These are phyloP conservation scores for Drosophila sp. DNA, from an alignment of 1,140 invertebrate genomes.

Conservation along the genomic window DNA sequence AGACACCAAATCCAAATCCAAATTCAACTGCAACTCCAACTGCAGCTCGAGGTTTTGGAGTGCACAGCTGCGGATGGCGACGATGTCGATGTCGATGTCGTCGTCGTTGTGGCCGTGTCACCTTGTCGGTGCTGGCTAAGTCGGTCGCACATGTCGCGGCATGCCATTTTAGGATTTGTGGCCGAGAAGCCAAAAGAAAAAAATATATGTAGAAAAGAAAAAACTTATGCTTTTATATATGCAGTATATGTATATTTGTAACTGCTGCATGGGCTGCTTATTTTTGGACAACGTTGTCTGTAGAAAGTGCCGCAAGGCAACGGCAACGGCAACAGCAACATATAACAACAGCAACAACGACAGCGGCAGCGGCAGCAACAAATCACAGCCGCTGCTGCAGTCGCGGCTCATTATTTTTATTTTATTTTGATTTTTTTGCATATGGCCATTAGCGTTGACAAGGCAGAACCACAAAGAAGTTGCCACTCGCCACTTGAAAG, in stretches of 20 bases:
- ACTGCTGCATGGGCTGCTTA: constrained; percentile 75
- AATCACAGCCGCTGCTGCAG: constrained; percentile 60
- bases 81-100: constrained; percentile 39
- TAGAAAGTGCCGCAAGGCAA: constrained; percentile 71
- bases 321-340: constrained; percentile 35
- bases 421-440: constrained; percentile 73
- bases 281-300: constrained; percentile 71
- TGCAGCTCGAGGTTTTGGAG: constrained; percentile 33
- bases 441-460: constrained; percentile 80
- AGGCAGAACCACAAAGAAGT: constrained; percentile 79
- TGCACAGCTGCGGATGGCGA: constrained; percentile 47
- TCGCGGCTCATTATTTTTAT: constrained; percentile 70
- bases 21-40: constrained; percentile 45
- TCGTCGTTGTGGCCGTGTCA: constrained; percentile 48
- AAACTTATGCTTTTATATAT: constrained; percentile 26
- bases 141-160: constrained; percentile 80
- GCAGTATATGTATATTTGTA: constrained; percentile 19
- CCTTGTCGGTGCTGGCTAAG: constrained; percentile 71
- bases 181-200: constrained; percentile 47
- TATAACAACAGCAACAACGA: constrained; percentile 27
- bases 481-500: constrained; percentile 64
- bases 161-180: constrained; percentile 81
- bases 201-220: constrained; percentile 9
- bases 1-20: constrained; percentile 30
- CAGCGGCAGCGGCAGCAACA: constrained; percentile 54